These are phyloP conservation scores for Netelia fuscicornis DNA, from an alignment of 2,888 invertebrate genomes.

Conservation along the genomic window DNA sequence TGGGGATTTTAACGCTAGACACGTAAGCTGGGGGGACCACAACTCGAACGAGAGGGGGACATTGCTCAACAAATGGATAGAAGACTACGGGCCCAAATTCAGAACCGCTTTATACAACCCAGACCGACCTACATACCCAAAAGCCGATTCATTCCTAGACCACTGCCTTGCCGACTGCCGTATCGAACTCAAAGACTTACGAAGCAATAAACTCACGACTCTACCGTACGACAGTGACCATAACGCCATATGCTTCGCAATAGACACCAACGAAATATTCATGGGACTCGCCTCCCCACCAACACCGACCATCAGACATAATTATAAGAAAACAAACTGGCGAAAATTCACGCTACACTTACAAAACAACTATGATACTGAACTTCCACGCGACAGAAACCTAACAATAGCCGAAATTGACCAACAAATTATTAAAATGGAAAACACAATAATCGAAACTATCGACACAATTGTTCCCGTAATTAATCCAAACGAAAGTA, in stretches of 20 bases:
- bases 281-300: too few species aligned
- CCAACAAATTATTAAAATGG: constrained; percentile 1
- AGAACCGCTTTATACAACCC: constrained; percentile 31
- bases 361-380: neutral
- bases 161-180: constrained; percentile 51
- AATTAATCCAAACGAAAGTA: constrained; percentile 12
- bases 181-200: constrained; percentile 20
- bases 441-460: constrained; percentile 11
- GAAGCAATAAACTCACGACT: constrained; percentile 7
- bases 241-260: constrained; percentile 25
- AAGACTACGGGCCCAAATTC: neutral
- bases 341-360: constrained; percentile 26
- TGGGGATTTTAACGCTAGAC: constrained; percentile 65
- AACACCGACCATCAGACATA: neutral
- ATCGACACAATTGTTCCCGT: constrained; percentile 22
- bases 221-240: constrained; percentile 60
- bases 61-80: constrained; percentile 35
- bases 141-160: constrained; percentile 52
- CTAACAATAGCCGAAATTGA: constrained; percentile 62
- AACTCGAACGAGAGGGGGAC: constrained; percentile 37
- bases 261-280: neutral
- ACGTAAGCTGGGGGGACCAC: constrained; percentile 41
- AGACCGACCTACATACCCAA: constrained; percentile 43
- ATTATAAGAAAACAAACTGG: constrained; percentile 41
- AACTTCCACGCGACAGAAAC: constrained; percentile 56